Evolutionary conservation across 1,140 invertebrate species (phyloP), one percentile per base, ranked within the genome.

Genomic region (Scaptodrosophila lebanonensis): DNA sequence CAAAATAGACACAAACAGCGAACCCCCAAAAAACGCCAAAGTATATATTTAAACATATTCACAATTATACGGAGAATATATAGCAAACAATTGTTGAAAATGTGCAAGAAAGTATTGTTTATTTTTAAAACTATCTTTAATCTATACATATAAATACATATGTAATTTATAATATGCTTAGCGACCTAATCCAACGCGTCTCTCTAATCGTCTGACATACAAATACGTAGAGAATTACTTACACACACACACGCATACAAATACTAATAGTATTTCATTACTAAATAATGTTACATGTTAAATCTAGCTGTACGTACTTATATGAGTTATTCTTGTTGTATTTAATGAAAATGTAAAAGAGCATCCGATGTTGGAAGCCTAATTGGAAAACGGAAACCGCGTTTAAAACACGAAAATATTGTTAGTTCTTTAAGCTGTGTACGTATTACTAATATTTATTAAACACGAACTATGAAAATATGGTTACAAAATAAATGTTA

Each of bases 341-440:
- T 58, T 66, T 39, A 25, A 25, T 43, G 66, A 66, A 66, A 48
- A 65, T 42, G 29, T 53, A 45, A 36, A 51, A 44, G 32, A 33
- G 18, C 48, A n/a, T n/a, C n/a, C n/a, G n/a, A n/a, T n/a, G n/a
- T n/a, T n/a, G n/a, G n/a, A n/a, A n/a, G n/a, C n/a, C n/a, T n/a
- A n/a, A n/a, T n/a, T n/a, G n/a, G n/a, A n/a, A n/a, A n/a, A n/a
- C n/a, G n/a, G n/a, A n/a, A n/a, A n/a, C n/a, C n/a, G n/a, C 3
- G 8, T 25, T 25, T 25, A 8, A 54, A 48, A 47, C 49, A 48
- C 56, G 36, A 53, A 35, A 61, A 59, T 65, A 54, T 60, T 67
- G 45, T 52, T 73, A 75, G 50, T 60, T 59, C 47, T 50, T 68
- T n/a, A n/a, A n/a, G n/a, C n/a, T n/a, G n/a, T n/a, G n/a, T n/a